Evolutionary conservation across 2,888 invertebrate species (phyloP), one percentile per base, ranked within the genome.

Genomic region (Xestobium rufovillosum): DNA sequence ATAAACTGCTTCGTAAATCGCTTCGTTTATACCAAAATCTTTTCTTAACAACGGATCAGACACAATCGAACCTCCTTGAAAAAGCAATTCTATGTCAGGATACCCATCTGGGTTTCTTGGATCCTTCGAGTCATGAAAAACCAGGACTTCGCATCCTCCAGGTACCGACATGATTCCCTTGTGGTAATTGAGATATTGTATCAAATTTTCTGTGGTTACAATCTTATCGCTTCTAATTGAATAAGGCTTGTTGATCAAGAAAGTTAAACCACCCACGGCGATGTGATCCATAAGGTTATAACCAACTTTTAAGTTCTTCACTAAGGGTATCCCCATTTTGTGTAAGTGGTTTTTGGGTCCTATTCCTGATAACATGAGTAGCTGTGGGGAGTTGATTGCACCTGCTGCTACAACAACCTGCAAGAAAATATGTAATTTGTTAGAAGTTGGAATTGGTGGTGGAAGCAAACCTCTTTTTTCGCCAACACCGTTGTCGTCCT

Each of bases 331-430:
- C 3, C 59, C 56, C 16, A 61, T 45, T 30, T 57, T 48, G 34
- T 55, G 45, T 3, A 71, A 53, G 40, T 71, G 68, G 34, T 65
- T 59, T 34, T 58, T 61, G 0, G 71, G 71, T 2, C 71, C 68
- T 8, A 77, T 62, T 1, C 80, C 80, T 6, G 76, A 76, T 25
- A 81, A 59, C 85, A 89, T 83, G 3, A 90, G 70, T 4, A 91
- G 59, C 55, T 90, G 89, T 0, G 90, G 87, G 3, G 76, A 72
- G 56, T 80, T 79, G 44, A 83, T 73, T 2, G 80, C 69, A 2
- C 82, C 81, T 1, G 74, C 77, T 15, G 74, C 69, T 12, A 80
- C 52, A 36, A 81, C 75, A 1, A 59, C n/a, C n/a, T n/a, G n/a
- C n/a, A n/a, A n/a, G n/a, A n/a, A n/a, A n/a, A n/a, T n/a, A n/a